phyloP scores from a whole-genome alignment of 2,888 invertebrate genomes.

The Unio delphinus region DNA sequence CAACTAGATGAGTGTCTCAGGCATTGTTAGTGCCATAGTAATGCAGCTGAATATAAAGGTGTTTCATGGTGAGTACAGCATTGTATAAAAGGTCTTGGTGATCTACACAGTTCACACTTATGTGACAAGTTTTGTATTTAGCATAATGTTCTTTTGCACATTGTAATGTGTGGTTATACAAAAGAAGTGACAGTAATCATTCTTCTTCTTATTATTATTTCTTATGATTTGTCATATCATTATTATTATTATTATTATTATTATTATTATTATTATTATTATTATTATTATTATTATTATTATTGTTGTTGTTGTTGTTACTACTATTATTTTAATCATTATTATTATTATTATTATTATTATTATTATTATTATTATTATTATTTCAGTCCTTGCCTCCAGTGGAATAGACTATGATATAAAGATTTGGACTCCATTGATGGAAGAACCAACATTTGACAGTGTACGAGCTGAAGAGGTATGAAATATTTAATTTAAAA shows the following conservation, averaged over 20 bases:
- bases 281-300: constrained; percentile 7
- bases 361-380: not conserved
- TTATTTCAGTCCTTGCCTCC: constrained; percentile 77
- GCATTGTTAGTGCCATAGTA: too few species aligned
- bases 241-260: too few species aligned
- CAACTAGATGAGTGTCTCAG: too few species aligned
- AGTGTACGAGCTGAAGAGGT: constrained; percentile 77
- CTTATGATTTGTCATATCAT: too few species aligned
- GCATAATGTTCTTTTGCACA: too few species aligned
- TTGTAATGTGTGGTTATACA: not conserved
- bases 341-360: too few species aligned
- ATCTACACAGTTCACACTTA: too few species aligned
- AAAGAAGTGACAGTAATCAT: not conserved
- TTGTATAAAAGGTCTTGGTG: too few species aligned
- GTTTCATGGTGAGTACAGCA: too few species aligned
- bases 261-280: not conserved
- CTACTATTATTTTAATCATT: constrained; percentile 11
- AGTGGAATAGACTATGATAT: constrained; percentile 92
- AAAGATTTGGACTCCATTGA: constrained; percentile 86
- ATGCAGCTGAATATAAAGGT: too few species aligned
- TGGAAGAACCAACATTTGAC: constrained; percentile 77
- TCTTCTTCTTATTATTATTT: too few species aligned
- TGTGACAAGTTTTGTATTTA: too few species aligned
- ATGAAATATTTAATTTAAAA: constrained; percentile 1
- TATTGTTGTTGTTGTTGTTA: not conserved